Base-by-base conservation (phyloP, 2,797 vertebrate species). In the Acanthis flammea region DNA sequence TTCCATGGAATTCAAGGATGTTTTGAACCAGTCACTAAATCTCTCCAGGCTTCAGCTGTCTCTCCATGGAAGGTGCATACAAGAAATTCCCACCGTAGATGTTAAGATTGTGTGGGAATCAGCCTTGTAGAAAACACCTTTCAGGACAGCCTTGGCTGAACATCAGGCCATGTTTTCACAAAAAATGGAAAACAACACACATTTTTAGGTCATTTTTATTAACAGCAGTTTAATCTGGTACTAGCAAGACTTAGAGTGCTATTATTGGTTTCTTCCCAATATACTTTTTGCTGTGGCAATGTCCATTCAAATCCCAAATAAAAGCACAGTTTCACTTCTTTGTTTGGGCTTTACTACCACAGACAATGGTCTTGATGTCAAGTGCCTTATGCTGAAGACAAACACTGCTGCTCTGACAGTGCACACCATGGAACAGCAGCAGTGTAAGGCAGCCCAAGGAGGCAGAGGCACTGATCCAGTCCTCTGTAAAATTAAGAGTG, bases 401-500 rank as follows among this genome's bases (percentile, higher is more conserved):
- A 77, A 62, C 30, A 33, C 41, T 77, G n/a, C 19, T 81, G 53
- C 41, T 37, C 18, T 10, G 39, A 39, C n/a, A 14, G 37, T 72
- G 55, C 67, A 28, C 63, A 42, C 25, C n/a, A 45, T 0, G 0
- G 30, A 47, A 60, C 47, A 72, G 87, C 80, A 77, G 47, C 6
- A 12, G 75, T 19, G 53, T 44, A 39, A 39, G 65, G 75, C 2
- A 83, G 65, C 75, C 48, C 68, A 68, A 48, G 58, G 70, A 90
- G 74, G 48, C 35, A 60, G 72, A 51, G 60, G 72, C 72, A 68
- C 82, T 15, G 65, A 94, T 41, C 87, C 74, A 74, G 35, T 24
- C 53, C 62, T 44, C 88, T 45, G 81, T 31, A 91, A 96, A 95
- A 95, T 91, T 86, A 94, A 77, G 80, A 93, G 81, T 63, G 78